Evolutionary conservation across 2,797 vertebrate genomes (phyloP).

Genomic region (Dermochelys coriacea): DNA sequence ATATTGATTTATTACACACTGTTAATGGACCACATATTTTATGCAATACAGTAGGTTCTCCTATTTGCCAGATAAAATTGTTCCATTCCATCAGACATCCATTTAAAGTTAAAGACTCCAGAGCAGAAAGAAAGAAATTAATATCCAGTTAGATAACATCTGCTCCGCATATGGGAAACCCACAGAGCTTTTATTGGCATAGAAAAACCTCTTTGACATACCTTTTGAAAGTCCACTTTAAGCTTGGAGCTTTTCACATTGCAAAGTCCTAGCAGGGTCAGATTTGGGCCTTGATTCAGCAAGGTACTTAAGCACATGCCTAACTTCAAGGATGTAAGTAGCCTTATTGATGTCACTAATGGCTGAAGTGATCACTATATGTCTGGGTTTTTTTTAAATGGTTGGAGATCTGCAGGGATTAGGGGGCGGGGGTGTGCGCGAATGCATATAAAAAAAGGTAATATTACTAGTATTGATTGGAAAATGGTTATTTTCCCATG

Average conservation of each 20-base stretch:
- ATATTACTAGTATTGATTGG: background rate
- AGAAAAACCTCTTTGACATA: background rate
- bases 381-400: background rate
- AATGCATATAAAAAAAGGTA: background rate
- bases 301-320: background rate
- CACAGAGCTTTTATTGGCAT: background rate
- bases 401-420: background rate
- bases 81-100: background rate
- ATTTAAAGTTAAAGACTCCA: background rate
- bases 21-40: background rate
- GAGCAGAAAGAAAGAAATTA: background rate
- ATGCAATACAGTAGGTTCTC: background rate
- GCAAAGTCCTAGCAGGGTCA: background rate
- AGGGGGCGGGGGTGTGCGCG: rapidly evolving
- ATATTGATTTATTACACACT: background rate
- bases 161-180: background rate
- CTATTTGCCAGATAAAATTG: background rate
- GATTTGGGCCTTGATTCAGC: background rate
- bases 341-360: background rate
- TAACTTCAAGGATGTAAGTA: background rate
- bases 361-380: background rate
- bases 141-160: background rate
- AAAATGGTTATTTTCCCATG: background rate
- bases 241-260: background rate
- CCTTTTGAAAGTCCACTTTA: rapidly evolving